Percentiles rank a stretch among this genome's conserved stretches.
Conservation (phyloP, 2,888 invertebrate species). For the Callyntrura sp. region DNA sequence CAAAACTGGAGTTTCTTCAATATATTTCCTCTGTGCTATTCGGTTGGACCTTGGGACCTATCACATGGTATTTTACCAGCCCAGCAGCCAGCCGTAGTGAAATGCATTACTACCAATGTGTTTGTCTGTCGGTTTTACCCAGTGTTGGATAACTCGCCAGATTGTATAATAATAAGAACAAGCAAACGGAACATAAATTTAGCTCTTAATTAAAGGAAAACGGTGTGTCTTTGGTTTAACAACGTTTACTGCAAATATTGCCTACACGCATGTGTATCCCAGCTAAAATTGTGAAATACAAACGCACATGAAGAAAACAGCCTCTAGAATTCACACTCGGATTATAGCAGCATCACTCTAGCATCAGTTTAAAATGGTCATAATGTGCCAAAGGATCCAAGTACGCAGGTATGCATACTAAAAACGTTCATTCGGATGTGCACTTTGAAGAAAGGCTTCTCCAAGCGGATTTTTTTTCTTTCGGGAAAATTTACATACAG, state of each 20-base stretch:
- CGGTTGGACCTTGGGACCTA: not conserved
- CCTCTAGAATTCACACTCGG: too few species aligned
- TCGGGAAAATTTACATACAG: too few species aligned
- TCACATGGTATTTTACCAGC: constrained; percentile 42
- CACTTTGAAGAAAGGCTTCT: too few species aligned
- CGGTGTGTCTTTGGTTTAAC: constrained; percentile 28
- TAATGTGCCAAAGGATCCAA: too few species aligned
- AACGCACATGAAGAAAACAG: too few species aligned
- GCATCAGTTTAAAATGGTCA: too few species aligned
- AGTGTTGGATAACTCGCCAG: constrained; percentile 27
- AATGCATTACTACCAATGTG: too few species aligned
- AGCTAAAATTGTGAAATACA: not conserved
- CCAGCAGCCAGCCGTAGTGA: too few species aligned
- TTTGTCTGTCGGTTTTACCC: not conserved
- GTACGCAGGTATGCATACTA: too few species aligned
- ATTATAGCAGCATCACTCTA: too few species aligned
- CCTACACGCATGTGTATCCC: not conserved
- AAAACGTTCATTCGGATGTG: too few species aligned
- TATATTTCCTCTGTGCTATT: not conserved
- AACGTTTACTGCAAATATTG: not conserved
- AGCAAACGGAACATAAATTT: constrained; percentile 64
- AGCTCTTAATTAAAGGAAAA: constrained; percentile 59
- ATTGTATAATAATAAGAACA: constrained; percentile 23
- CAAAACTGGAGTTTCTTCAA: not conserved
- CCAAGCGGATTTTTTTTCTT: too few species aligned